Base-by-base conservation (phyloP, 92 coral and sea anemone species). In the Zoanthus sociatus region DNA sequence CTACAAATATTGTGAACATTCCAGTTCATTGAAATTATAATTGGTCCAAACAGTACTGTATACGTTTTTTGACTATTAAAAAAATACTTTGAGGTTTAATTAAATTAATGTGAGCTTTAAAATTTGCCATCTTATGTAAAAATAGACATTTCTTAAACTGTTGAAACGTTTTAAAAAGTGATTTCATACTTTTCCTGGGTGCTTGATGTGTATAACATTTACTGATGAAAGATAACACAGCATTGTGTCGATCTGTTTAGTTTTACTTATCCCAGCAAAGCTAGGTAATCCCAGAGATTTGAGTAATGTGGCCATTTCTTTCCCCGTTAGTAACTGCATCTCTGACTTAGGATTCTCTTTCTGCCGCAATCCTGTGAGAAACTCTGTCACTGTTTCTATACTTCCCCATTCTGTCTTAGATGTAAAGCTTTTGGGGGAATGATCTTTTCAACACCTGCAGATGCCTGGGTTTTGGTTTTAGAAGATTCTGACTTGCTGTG, bases 201-300 rank as follows among this genome's bases (percentile, higher is more conserved):
- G n/a, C n/a, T n/a, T n/a, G n/a, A n/a, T n/a, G n/a, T n/a, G n/a
- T n/a, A n/a, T n/a, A n/a, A n/a, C n/a, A n/a, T n/a, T n/a, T n/a
- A n/a, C n/a, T n/a, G n/a, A n/a, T n/a, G n/a, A n/a, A n/a, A n/a
- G n/a, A 9, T 42, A 9, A 12, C 21, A 8, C 6, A 73, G 26
- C 78, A 63, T 26, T 30, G 75, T 55, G 42, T 60, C 71, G 6
- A 75, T 45, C 37, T 88, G 81, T 73, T 79, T 88, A 31, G 46
- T 78, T 71, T 88, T 88, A 44, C 66, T 78, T 54, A 79, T 88
- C 30, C 90, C 90, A 20, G 73, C 60, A 79, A 78, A 78, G 58
- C 60, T 50, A 78, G 90, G 86, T 26, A 78, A 51, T 64, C 84
- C 82, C 56, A 56, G 77, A 66, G 73, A 37, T 56, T 88, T 88